Evolutionary conservation across 53 echinoderm and acorn worm genomes (phyloP), one percentile per base, ranked within the genome.

Genomic region (Zoroaster sp.): DNA sequence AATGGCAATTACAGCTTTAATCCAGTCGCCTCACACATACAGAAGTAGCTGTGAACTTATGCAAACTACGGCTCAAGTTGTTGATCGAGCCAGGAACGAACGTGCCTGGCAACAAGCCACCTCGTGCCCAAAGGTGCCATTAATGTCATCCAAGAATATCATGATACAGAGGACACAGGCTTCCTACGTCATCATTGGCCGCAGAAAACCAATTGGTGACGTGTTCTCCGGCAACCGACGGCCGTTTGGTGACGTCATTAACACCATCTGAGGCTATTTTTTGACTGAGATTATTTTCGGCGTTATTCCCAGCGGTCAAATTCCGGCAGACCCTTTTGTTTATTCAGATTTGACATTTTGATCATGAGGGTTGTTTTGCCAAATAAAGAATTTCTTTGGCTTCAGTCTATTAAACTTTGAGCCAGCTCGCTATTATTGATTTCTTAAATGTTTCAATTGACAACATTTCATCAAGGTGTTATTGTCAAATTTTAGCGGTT

Each of bases 171-270:
- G 66, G 66, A 44, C 59, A 37, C 30, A 66, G 51, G 32, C 70
- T 49, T 47, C 31, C 35, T 14, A 85, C 85, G 85, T 85, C 85
- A 74, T 74, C 44, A 15, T 37, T 66, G 45, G 52, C 35, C 32
- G 49, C 83, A 83, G 83, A 85, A 69, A 70, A 70, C 85, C 69
- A 70, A 69, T 85, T 43, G 10, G 39, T 66, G 71, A 85, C 85
- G 85, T 85, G 74, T 66, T 83, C n/a, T 32, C 31, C 10, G 34
- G 52, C 47, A 3, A n/a, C 85, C 69, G 85, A 85, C 85, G 85
- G 85, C 85, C 43, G 85, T 85, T 85, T 69, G 36, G 39, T 66
- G 71, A 85, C 85, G 85, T 85, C 85, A 85, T 69, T 85, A 42
- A 85, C 71, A 85, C 85, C 85, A 71, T 35, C 52, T 35, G 12